Percentiles rank a stretch among this genome's conserved stretches.
These are phyloP conservation scores for Bombus confusus DNA, from an alignment of 1,140 invertebrate genomes.

Conservation along the genomic window DNA sequence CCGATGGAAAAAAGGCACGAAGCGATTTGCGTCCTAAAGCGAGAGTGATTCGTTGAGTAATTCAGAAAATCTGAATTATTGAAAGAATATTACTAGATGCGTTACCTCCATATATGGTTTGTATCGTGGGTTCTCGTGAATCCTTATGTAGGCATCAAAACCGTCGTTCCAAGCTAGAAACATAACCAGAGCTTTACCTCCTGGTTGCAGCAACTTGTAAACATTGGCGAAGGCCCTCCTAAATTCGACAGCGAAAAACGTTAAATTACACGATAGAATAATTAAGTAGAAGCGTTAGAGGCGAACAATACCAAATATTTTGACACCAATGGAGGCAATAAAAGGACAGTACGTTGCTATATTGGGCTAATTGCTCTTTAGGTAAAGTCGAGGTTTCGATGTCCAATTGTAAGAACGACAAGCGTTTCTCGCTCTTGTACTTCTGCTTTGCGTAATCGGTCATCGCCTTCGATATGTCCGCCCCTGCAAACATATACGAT, in stretches of 20 bases:
- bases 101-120: constrained; percentile 85
- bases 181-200: constrained; percentile 87
- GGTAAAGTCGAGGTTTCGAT: constrained; percentile 84
- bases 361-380: constrained; percentile 81
- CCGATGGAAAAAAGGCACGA: constrained; percentile 77
- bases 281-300: too few relatives aligned
- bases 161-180: constrained; percentile 88
- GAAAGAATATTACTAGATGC: neutral
- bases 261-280: neutral
- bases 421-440: constrained; percentile 78
- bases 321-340: constrained; percentile 93
- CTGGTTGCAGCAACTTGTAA: constrained; percentile 84
- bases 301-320: constrained; percentile 85
- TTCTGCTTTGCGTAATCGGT: constrained; percentile 85
- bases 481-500: constrained; percentile 77
- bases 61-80: neutral
- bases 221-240: constrained; percentile 87
- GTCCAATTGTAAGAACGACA: constrained; percentile 86
- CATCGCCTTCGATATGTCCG: constrained; percentile 89
- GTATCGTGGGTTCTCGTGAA: constrained; percentile 85
- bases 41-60: neutral
- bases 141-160: constrained; percentile 86
- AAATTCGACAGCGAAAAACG: constrained; percentile 45
- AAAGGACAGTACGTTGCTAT: constrained; percentile 90
- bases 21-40: constrained; percentile 74